phyloP scores from a whole-genome alignment of 2,113 vertebrate genomes.

The Embiotoca jacksoni region DNA sequence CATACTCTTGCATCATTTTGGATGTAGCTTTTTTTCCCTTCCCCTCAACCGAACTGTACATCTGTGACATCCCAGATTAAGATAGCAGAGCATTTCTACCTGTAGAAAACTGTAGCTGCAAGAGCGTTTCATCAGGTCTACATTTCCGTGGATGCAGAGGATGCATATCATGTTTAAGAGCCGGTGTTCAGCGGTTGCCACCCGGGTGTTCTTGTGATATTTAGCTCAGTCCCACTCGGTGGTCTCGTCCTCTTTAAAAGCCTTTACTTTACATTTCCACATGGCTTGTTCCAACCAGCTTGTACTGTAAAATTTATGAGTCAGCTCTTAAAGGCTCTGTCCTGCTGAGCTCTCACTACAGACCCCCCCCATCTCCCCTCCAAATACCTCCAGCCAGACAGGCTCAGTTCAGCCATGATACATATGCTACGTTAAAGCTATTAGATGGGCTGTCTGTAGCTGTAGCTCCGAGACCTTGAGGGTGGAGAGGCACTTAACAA shows the following conservation, averaged over 20 bases:
- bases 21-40: not conserved
- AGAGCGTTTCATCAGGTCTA: slow-evolving; percentile 13
- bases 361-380: slow-evolving; percentile 4
- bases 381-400: slow-evolving; percentile 10
- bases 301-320: slow-evolving; percentile 83
- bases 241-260: slow-evolving; percentile 58
- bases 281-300: slow-evolving; percentile 60
- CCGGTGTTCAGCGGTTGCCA: slow-evolving; percentile 6
- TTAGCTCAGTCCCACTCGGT: slow-evolving; percentile 55
- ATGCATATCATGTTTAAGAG: slow-evolving; percentile 23
- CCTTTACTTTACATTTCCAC: slow-evolving; percentile 75
- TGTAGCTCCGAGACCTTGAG: slow-evolving; percentile 21
- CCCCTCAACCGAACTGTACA: not conserved
- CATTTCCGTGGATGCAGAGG: not conserved
- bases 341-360: slow-evolving; percentile 60
- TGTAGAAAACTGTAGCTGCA: not conserved
- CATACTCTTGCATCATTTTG: not conserved
- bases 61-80: slow-evolving; percentile 13
- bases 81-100: not conserved
- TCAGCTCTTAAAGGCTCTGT: slow-evolving; percentile 73
- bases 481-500: slow-evolving; percentile 17
- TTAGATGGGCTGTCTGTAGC: slow-evolving; percentile 49
- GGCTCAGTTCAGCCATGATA: slow-evolving; percentile 56
- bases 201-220: slow-evolving; percentile 42
- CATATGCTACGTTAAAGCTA: slow-evolving; percentile 72